These are phyloP conservation scores for Lithobates sylvaticus DNA, from an alignment of 2,797 vertebrate genomes.

Conservation along the genomic window DNA sequence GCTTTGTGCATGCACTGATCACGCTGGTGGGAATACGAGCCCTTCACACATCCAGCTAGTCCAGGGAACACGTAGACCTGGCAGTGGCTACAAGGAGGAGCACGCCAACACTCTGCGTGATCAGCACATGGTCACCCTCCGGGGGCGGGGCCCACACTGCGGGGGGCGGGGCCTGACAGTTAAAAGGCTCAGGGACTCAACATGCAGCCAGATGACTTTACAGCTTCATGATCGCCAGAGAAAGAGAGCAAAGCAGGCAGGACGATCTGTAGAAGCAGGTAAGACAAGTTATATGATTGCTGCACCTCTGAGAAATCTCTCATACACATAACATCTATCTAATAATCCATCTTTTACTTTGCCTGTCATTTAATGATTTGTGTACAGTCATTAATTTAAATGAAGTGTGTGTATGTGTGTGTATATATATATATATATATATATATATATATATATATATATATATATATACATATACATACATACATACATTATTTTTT, in stretches of 20 bases:
- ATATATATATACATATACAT: no score
- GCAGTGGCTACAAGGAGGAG: neutral
- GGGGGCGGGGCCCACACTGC: no score
- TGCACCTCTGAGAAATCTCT: no score
- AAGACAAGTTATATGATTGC: no score
- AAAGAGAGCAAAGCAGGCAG: no score
- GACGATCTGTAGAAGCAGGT: neutral
- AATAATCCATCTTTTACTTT: no score
- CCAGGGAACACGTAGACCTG: neutral
- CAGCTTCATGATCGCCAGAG: neutral
- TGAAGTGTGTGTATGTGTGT: no score
- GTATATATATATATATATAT: no score
- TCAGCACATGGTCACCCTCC: conserved; percentile 50
- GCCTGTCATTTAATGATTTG: no score
- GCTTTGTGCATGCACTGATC: conserved; percentile 35
- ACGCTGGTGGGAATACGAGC: neutral
- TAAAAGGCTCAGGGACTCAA: conserved; percentile 21
- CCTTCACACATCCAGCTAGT: neutral
- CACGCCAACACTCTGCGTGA: conserved; percentile 43
- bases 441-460: no score
- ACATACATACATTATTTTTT: no score
- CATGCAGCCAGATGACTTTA: neutral
- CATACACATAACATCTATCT: no score
- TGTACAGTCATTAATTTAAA: neutral
- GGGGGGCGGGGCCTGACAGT: conserved; percentile 17